phyloP scores from a whole-genome alignment of 2,797 vertebrate species.

The Rhincodon typus region DNA sequence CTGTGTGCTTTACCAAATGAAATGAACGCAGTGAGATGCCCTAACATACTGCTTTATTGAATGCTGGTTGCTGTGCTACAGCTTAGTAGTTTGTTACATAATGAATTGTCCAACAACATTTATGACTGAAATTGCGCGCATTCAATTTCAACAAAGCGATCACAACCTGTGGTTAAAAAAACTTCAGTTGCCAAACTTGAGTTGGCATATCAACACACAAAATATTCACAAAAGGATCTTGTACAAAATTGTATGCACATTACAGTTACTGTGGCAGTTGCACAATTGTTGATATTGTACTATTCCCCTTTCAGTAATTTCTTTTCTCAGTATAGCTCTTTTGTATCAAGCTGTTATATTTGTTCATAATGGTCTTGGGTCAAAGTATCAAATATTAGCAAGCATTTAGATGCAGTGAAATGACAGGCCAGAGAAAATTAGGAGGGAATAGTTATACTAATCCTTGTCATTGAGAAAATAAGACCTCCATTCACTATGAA shows the following conservation, averaged over 20 bases:
- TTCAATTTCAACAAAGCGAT: slow-evolving; percentile 12
- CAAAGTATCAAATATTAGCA: background rate
- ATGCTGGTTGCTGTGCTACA: background rate
- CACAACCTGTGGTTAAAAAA: background rate
- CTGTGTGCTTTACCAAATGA: background rate
- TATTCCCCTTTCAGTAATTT: background rate
- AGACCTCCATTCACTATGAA: background rate
- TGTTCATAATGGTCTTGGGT: background rate
- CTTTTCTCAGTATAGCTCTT: background rate
- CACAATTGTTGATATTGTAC: background rate
- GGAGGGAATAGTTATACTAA: background rate
- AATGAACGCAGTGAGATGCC: background rate
- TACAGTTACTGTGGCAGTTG: background rate
- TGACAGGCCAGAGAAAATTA: background rate
- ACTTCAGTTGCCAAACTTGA: background rate
- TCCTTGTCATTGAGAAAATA: background rate
- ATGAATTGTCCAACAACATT: background rate
- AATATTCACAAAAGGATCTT: background rate
- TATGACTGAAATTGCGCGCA: background rate
- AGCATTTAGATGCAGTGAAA: background rate
- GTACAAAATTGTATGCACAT: background rate
- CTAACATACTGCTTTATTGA: background rate
- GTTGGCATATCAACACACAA: background rate
- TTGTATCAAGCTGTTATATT: background rate
- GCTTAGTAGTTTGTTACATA: background rate